phyloP scores from a whole-genome alignment of 2,888 invertebrate genomes.

The Acanthosepion esculentum region DNA sequence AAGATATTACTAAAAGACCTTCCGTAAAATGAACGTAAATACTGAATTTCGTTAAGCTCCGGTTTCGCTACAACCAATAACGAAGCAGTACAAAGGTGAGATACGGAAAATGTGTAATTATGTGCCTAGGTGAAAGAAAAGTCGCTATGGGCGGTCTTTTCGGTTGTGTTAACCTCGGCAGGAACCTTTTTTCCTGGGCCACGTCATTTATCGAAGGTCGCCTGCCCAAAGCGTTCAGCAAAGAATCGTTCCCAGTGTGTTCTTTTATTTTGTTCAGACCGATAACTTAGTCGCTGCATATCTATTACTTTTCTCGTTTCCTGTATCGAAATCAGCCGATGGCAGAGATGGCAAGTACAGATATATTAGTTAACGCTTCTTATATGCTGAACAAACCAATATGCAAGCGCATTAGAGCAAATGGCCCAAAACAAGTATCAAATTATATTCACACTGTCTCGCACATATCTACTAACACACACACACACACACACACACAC shows the following conservation, averaged over 20 bases:
- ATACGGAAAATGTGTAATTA: constrained; percentile 7
- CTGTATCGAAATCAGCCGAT: neutral
- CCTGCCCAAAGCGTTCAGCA: neutral
- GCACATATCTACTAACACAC: too few species aligned
- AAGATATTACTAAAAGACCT: neutral
- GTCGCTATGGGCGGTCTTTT: neutral
- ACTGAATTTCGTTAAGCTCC: neutral
- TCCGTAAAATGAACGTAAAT: neutral
- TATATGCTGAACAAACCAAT: too few species aligned
- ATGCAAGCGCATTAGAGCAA: too few species aligned
- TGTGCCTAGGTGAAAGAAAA: neutral
- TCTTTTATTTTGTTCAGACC: neutral
- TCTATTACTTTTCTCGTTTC: neutral
- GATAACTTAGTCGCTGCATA: neutral
- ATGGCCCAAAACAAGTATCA: too few species aligned
- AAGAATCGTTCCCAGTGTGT: neutral
- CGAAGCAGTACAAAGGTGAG: neutral
- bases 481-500: neutral
- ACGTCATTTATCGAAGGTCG: neutral
- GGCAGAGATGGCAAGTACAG: neutral
- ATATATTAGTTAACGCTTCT: too few species aligned
- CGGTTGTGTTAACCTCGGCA: neutral
- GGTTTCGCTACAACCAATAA: neutral
- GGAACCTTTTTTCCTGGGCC: neutral
- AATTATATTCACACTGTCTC: too few species aligned